Evolutionary conservation across 2,113 vertebrate species (phyloP), one percentile per base, ranked within the genome.

Genomic region (Conger conger): DNA sequence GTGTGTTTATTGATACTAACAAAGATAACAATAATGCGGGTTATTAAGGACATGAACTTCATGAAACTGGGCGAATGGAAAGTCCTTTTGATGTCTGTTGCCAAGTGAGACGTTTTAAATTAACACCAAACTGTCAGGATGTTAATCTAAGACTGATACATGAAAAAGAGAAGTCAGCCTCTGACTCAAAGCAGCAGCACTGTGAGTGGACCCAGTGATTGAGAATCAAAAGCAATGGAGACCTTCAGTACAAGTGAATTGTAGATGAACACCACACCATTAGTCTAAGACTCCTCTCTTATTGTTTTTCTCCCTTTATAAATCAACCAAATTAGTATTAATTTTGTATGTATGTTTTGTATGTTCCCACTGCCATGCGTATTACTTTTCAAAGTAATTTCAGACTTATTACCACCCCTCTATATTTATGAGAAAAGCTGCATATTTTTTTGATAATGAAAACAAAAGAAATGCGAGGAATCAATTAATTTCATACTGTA

Each of bases 81-180:
- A 42, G 40, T 42, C 9, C 33, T 37, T 84, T 84, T 84, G 83
- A 84, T 23, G 53, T 38, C 17, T n/a, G 17, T 27, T 60, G 83
- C 79, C 42, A 84, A 78, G 38, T 37, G 17, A 45, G 27, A 27
- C 35, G 45, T 53, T 30, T 36, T 30, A 84, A 79, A 45, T 42
- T 50, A n/a, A 50, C 17, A 40, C 36, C 17, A n/a, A 82, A 77
- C 9, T 37, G 60, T 57, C 76, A 82, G 33, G 36, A 42, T 37
- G 85, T 54, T 80, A 83, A 86, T 83, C 76, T 33, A 79, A 83
- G 4, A 27, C 38, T 38, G 33, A 76, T 83, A 57, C 63, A 83
- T 82, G 40, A 83, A 63, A 86, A 82, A 82, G 60, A 76, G 73
- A 15, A 20, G 16, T 76, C 35, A n/a, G 37, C 37, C 82, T 9